Percentiles rank a stretch among this genome's conserved stretches.
These are phyloP conservation scores for Lepas anatifera DNA, from an alignment of 2,888 invertebrate genomes.

Conservation along the genomic window DNA sequence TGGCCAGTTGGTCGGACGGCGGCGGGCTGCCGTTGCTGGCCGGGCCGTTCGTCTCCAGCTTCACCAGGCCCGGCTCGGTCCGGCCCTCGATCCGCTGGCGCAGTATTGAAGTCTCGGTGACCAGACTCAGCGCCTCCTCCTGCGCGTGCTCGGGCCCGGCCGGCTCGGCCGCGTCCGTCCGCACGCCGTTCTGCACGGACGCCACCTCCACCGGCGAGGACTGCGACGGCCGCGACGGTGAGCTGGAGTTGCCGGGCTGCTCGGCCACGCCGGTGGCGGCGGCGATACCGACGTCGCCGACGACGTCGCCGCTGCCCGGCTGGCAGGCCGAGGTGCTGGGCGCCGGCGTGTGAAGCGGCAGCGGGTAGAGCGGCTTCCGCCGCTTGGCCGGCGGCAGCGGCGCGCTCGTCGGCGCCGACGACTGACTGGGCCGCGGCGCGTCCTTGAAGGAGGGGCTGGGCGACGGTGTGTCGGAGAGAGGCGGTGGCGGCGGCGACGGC, in stretches of 20 bases:
- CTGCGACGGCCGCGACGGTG: conserved; percentile 19
- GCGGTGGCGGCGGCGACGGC: conserved; percentile 1
- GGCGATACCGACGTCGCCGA: too few species aligned
- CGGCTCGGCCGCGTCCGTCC: not conserved
- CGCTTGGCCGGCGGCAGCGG: not conserved
- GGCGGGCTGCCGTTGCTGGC: not conserved
- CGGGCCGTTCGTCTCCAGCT: not conserved
- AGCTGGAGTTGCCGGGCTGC: conserved; percentile 23
- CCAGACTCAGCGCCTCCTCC: conserved; percentile 24
- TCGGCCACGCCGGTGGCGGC: conserved; percentile 11
- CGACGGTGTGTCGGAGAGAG: not conserved
- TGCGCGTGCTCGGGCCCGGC: not conserved
- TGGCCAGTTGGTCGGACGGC: not conserved
- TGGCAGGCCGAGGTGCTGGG: not conserved
- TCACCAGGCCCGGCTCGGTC: conserved; percentile 21
- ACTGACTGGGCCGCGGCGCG: not conserved
- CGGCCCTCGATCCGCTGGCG: conserved; percentile 25
- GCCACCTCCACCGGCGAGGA: conserved; percentile 15
- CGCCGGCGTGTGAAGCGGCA: not conserved
- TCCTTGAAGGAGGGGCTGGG: not conserved
- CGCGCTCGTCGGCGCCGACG: not conserved
- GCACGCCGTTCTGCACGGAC: conserved; percentile 17
- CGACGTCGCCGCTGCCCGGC: too few species aligned
- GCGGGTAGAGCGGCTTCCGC: conserved; percentile 3
- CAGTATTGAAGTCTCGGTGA: conserved; percentile 24